Evolutionary conservation across 1,140 invertebrate genomes (phyloP).

Genomic region (Octopus sinensis): DNA sequence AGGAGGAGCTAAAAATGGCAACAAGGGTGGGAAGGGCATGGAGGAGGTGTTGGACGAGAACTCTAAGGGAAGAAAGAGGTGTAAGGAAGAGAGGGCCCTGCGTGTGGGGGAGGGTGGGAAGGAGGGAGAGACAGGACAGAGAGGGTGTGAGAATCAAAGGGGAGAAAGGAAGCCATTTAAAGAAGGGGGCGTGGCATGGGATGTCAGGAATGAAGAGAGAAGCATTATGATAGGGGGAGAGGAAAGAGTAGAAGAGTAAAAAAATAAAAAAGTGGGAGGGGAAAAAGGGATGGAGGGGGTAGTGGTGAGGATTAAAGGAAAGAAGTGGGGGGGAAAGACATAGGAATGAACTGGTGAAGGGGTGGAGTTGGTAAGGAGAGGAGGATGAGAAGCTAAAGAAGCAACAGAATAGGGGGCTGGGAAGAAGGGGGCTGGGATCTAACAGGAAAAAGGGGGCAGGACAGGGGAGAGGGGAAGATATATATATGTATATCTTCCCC

Average conservation of each 20-base stretch:
- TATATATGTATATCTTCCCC: too few relatives aligned
- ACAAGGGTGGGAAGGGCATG: background rate
- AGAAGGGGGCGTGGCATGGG: background rate
- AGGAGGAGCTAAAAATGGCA: background rate
- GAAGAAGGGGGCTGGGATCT: background rate
- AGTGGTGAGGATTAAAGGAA: background rate
- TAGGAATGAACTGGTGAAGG: background rate
- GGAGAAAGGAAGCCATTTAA: background rate
- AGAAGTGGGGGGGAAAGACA: background rate
- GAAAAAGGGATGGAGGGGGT: background rate
- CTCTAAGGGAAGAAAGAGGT: background rate
- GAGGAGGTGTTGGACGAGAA: background rate
- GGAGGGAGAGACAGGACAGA: background rate
- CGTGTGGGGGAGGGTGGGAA: background rate
- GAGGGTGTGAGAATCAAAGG: background rate
- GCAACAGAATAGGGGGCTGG: too few relatives aligned
- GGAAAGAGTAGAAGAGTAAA: background rate
- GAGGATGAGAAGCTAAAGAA: background rate
- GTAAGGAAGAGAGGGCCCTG: background rate
- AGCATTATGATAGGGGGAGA: background rate
- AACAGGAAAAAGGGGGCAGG: background rate
- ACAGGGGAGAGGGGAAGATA: background rate
- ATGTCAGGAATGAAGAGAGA: background rate
- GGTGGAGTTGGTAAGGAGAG: background rate
- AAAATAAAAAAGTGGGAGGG: background rate